Evolutionary conservation across 2,888 invertebrate genomes (phyloP), one percentile per base, ranked within the genome.

Genomic region (Apocheima hispidaria): DNA sequence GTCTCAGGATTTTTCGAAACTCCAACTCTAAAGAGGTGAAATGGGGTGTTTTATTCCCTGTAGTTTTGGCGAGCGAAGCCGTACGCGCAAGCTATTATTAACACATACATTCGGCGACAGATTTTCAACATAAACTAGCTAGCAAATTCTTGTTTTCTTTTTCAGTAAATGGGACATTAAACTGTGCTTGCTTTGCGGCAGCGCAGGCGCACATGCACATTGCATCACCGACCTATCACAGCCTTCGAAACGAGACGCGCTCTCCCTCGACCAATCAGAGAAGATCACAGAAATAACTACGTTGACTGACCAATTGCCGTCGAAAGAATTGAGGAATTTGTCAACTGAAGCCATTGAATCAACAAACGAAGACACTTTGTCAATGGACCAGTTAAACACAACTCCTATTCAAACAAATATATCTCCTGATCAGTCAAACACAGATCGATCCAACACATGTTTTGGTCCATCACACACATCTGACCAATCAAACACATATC

Each of bases 161-260:
- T 60, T 0, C 77, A 92, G 91, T 0, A 18, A 64, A 0, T 92
- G 91, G 90, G 83, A 84, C 23, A 76, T 92, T 1, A 75, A 74
- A 28, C 67, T 86, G 12, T 92, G 92, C 60, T 67, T 90, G 0
- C 77, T 90, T 1, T 92, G 92, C 72, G 92, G 92, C 9, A 81
- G 85, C 3, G 67, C 70, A 2, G 89, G 86, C 2, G 68, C 68
- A 1, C 91, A 92, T 70, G 58, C 46, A 0, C 68, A 56, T 0
- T 89, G 87, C 51, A 49, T 69, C 2, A 7, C 26, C 26, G 59
- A 35, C 46, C 56, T 57, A 62, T 52, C 56, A 49, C 23, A 57
- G 36, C 46, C n/a, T 41, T 55, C 28, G 51, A 21, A 6, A 43
- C 21, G 2, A 41, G 36, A 20, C 14, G 58, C 28, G 33, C 70